Evolutionary conservation across 2,888 invertebrate species (phyloP).

Genomic region (Drosophila diplacantha): DNA sequence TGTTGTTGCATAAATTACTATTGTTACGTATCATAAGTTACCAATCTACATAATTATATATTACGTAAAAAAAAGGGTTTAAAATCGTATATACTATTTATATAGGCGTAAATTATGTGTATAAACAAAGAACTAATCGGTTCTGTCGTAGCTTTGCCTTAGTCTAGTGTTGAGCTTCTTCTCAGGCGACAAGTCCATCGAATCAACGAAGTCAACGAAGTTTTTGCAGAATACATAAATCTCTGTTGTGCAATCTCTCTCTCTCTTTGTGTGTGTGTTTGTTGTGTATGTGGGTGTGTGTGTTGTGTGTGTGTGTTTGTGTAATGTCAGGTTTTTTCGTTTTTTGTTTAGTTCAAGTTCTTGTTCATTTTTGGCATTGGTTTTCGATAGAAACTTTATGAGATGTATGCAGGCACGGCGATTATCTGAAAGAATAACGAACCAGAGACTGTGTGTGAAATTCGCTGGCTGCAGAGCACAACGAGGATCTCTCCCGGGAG

Average conservation of each 20-base stretch:
- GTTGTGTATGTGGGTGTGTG: slow-evolving; percentile 2
- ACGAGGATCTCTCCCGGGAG: slow-evolving; percentile 10
- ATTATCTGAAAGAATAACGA: slow-evolving; percentile 68
- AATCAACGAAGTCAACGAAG: slow-evolving; percentile 9
- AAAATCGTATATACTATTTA: slow-evolving; percentile 27
- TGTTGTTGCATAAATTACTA: slow-evolving; percentile 26
- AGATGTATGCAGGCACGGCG: slow-evolving; percentile 68
- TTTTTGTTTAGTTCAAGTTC: slow-evolving; percentile 51
- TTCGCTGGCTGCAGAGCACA: slow-evolving; percentile 17
- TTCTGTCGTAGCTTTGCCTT: slow-evolving; percentile 42
- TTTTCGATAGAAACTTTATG: slow-evolving; percentile 51
- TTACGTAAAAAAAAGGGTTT: slow-evolving; percentile 21
- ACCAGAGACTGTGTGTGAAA: slow-evolving; percentile 55
- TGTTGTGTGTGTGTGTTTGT: slow-evolving; percentile 2
- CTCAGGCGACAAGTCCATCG: slow-evolving; percentile 12
- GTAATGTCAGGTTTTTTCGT: slow-evolving; percentile 12
- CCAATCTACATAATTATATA: slow-evolving; percentile 23
- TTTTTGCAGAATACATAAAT: slow-evolving; percentile 28
- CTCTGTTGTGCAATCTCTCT: slow-evolving; percentile 20
- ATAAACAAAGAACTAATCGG: slow-evolving; percentile 44
- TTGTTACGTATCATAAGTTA: slow-evolving; percentile 30
- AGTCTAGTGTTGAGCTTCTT: slow-evolving; percentile 42
- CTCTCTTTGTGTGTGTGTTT: not conserved
- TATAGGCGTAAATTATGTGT: slow-evolving; percentile 23
- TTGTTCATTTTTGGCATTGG: slow-evolving; percentile 55